phyloP scores from a whole-genome alignment of 2,888 invertebrate species.

The Sylvicola fuscatus region DNA sequence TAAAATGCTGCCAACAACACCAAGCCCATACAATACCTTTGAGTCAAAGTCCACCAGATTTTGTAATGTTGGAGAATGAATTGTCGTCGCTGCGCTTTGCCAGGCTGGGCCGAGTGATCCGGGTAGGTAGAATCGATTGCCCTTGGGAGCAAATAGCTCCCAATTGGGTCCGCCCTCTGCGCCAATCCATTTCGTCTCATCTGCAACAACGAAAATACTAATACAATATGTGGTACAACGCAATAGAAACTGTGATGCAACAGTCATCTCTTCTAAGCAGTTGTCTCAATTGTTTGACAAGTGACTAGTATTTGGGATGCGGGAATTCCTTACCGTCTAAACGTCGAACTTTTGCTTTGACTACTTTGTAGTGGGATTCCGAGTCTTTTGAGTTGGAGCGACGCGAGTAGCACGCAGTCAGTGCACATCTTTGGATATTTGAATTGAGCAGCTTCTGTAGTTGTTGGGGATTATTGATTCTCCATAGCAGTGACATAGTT shows the following conservation, averaged over 20 bases:
- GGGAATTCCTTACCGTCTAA: not conserved
- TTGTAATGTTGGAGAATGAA: slow-evolving; percentile 13
- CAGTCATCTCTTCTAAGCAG: no score
- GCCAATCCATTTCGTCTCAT: slow-evolving; percentile 12
- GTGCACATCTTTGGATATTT: no score
- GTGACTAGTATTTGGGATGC: not conserved
- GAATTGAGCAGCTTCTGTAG: no score
- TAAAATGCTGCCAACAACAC: not conserved
- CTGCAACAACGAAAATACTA: not conserved
- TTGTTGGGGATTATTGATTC: no score
- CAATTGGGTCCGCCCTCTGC: slow-evolving; percentile 32
- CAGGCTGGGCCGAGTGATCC: slow-evolving; percentile 48
- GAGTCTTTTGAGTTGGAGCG: not conserved
- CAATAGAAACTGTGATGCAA: no score
- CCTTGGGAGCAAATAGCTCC: slow-evolving; percentile 40
- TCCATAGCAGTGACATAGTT: no score
- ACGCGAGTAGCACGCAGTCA: not conserved
- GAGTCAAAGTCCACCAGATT: slow-evolving; percentile 15
- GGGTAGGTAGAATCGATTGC: slow-evolving; percentile 46
- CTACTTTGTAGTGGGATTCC: not conserved
- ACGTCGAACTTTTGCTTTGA: not conserved
- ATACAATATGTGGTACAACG: no score
- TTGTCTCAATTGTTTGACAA: no score
- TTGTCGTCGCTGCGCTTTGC: slow-evolving; percentile 37
- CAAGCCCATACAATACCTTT: slow-evolving; percentile 9